Evolutionary conservation across 2,888 invertebrate genomes (phyloP).

Genomic region (Drosophila glabriapex): DNA sequence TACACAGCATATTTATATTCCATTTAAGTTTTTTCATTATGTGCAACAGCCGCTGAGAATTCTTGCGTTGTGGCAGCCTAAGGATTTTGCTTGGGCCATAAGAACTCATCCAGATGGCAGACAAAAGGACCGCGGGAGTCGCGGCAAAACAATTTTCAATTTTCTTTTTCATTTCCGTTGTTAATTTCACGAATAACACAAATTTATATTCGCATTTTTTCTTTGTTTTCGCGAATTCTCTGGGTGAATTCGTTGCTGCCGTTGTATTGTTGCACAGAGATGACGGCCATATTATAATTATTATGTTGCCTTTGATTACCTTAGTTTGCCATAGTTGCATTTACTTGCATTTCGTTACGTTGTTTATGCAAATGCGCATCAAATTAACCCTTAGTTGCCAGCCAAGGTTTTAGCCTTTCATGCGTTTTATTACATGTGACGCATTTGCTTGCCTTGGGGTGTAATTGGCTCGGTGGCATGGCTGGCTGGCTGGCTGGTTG

Average conservation of each 20-base stretch:
- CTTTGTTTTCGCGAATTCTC: conserved; percentile 1
- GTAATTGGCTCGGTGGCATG: conserved; percentile 52
- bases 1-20: conserved; percentile 58
- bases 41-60: conserved; percentile 37
- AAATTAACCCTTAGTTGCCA: conserved; percentile 57
- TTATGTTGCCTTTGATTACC: conserved; percentile 48
- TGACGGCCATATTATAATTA: conserved; percentile 49
- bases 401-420: conserved; percentile 56
- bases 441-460: conserved; percentile 68
- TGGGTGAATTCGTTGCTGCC: conserved; percentile 12
- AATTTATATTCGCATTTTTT: conserved; percentile 69
- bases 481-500: not conserved
- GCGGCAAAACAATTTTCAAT: conserved; percentile 59
- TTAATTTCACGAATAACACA: conserved; percentile 81
- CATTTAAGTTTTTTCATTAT: conserved; percentile 79
- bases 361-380: conserved; percentile 74
- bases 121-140: not conserved
- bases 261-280: conserved; percentile 19
- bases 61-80: conserved; percentile 31
- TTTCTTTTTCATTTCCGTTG: conserved; percentile 76
- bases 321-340: conserved; percentile 36
- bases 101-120: conserved; percentile 29
- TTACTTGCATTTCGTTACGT: conserved; percentile 39
- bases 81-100: conserved; percentile 49
- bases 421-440: conserved; percentile 77